These are phyloP conservation scores for Trichonephila clavipes DNA, from an alignment of 1,140 invertebrate genomes.

Conservation along the genomic window DNA sequence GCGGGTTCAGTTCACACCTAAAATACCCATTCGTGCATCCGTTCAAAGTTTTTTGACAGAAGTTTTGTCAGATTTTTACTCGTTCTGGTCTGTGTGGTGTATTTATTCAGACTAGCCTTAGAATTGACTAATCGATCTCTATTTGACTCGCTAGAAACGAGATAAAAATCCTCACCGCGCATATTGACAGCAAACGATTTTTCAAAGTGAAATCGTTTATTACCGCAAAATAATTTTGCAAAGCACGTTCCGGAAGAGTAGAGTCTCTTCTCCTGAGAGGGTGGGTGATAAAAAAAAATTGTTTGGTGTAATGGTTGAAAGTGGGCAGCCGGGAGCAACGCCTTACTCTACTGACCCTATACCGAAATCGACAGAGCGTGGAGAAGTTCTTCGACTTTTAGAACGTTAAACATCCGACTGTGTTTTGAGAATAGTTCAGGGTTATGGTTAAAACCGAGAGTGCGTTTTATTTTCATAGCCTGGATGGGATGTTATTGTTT, in stretches of 20 bases:
- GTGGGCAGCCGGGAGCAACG: slow-evolving; percentile 41
- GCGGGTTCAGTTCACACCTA: neutral
- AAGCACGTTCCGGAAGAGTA: neutral
- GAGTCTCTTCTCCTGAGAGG: neutral
- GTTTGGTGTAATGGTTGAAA: neutral
- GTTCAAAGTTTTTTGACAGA: neutral
- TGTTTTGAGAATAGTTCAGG: neutral
- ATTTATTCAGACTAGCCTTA: neutral
- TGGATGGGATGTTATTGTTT: neutral
- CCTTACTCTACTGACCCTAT: slow-evolving; percentile 70
- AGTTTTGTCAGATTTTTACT: neutral
- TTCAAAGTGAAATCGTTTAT: neutral
- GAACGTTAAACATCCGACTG: neutral
- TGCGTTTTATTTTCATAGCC: neutral
- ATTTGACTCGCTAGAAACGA: neutral
- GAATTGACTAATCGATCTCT: neutral
- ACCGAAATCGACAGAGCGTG: slow-evolving; percentile 1
- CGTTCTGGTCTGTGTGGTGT: neutral
- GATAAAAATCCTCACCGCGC: neutral
- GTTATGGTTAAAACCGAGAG: slow-evolving; percentile 13
- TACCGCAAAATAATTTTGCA: neutral
- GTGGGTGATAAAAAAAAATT: neutral
- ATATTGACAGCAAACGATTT: neutral
- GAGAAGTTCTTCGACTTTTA: neutral
- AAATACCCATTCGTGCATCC: neutral